These are phyloP conservation scores for Passerina amoena DNA, from an alignment of 2,113 vertebrate genomes.

Conservation along the genomic window DNA sequence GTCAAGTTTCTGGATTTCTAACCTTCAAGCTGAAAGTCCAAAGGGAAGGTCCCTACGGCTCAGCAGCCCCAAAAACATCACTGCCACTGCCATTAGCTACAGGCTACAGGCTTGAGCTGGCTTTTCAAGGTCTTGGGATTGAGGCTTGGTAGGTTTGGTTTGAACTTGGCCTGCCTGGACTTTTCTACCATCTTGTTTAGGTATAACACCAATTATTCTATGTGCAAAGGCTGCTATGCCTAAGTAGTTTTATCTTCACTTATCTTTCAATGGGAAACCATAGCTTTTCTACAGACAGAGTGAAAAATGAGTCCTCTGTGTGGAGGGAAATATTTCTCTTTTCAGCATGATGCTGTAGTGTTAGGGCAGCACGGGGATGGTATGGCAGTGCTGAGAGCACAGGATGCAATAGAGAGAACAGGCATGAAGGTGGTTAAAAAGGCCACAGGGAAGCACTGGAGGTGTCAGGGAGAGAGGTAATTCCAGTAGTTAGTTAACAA, in stretches of 20 bases:
- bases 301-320: neutral
- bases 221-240: neutral
- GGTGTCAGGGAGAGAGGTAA: neutral
- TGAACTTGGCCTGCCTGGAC: neutral
- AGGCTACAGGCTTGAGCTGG: neutral
- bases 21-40: neutral
- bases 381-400: no score
- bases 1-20: neutral
- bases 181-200: neutral
- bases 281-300: neutral
- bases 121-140: neutral
- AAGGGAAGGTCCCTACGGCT: neutral
- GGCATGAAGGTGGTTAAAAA: neutral
- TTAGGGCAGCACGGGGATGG: neutral
- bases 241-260: neutral
- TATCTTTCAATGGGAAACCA: neutral
- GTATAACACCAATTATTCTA: neutral
- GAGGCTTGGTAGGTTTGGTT: neutral
- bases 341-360: neutral
- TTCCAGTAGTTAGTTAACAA: neutral
- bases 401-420: neutral
- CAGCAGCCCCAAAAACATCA: neutral
- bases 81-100: neutral
- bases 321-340: neutral
- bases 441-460: neutral